Conservation (phyloP, 2,888 invertebrate genomes). For the Amiota communis region DNA sequence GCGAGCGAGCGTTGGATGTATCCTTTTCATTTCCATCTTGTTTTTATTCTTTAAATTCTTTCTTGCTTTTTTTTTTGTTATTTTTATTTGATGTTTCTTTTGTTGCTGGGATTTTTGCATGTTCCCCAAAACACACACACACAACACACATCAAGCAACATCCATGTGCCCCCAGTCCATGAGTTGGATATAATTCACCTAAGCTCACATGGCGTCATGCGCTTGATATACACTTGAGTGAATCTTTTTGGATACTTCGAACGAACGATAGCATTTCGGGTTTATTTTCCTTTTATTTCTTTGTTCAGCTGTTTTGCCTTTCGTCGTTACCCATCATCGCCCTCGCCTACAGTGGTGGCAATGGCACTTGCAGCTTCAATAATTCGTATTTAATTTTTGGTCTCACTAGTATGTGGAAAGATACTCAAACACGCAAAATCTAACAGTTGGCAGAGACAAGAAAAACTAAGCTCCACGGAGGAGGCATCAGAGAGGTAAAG, state of each 20-base stretch:
- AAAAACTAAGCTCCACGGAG: too few relatives aligned
- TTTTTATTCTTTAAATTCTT: conserved; percentile 2
- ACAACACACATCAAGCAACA: too few relatives aligned
- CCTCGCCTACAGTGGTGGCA: background rate
- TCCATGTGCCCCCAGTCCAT: background rate
- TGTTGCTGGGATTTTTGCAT: conserved; percentile 3
- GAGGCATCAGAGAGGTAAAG: too few relatives aligned
- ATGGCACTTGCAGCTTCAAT: conserved; percentile 32
- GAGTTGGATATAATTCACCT: conserved; percentile 18
- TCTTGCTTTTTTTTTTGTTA: background rate
- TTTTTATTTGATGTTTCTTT: conserved; percentile 13
- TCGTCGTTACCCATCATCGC: background rate
- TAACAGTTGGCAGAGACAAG: too few relatives aligned
- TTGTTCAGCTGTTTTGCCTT: background rate
- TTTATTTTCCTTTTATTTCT: background rate
- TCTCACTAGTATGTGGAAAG: conserved; percentile 31
- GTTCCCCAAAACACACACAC: too few relatives aligned
- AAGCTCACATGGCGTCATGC: conserved; percentile 21
- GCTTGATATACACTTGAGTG: conserved; percentile 10
- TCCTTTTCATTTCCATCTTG: conserved; percentile 5
- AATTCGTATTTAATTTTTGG: conserved; percentile 59
- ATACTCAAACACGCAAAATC: conserved; percentile 20
- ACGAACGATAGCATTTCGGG: background rate
- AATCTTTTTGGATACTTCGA: background rate
- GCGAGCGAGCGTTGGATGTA: background rate